Base-by-base conservation (phyloP, 2,797 vertebrate genomes). In the Capromys pilorides region DNA sequence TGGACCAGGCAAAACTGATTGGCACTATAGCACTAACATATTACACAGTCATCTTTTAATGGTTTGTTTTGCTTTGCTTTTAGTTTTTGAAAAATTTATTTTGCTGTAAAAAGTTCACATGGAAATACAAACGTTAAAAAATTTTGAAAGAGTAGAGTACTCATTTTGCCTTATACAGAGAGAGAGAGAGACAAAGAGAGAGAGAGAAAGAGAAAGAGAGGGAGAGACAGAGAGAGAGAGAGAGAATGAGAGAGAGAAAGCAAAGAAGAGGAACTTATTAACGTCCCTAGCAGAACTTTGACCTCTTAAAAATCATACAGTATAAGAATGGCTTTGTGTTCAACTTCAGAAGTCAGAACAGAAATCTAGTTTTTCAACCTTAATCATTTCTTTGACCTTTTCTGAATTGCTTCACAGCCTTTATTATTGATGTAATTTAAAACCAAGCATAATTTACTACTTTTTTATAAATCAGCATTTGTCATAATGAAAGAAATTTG, bases 371-470 rank as follows among this genome's bases (percentile, higher is more conserved):
- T 95, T 95, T 81, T 31, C 83, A 84, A 31, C 8, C 26, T 95
- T 92, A 78, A 92, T 84, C 39, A 93, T 95, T 80, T 64, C 16
- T 90, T 82, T 96, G 73, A 91, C 24, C 75, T 95, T 92, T 90
- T 77, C 81, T 92, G 51, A 96, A 94, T 92, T 83, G 93, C 16
- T 96, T 94, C 62, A 85, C 21, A 87, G 81, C 33, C 18, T 91
- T 91, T 45, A 87, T 90, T 81, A 75, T 90, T 93, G 93, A 28
- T 83, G 19, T 62, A 75, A 39, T 94, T 91, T 83, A 77, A 82
- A 92, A 79, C 19, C 91, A 62, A 92, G 5, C 8, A 54, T 73
- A 91, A 26, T 75, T 90, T 21, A 16, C 75, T 86, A 49, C 36
- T 14, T 83, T 94, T 14, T 31, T 83, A 64, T 79, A 41, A 57